phyloP scores from a whole-genome alignment of 1,140 invertebrate genomes.

The Calosoma granatense region DNA sequence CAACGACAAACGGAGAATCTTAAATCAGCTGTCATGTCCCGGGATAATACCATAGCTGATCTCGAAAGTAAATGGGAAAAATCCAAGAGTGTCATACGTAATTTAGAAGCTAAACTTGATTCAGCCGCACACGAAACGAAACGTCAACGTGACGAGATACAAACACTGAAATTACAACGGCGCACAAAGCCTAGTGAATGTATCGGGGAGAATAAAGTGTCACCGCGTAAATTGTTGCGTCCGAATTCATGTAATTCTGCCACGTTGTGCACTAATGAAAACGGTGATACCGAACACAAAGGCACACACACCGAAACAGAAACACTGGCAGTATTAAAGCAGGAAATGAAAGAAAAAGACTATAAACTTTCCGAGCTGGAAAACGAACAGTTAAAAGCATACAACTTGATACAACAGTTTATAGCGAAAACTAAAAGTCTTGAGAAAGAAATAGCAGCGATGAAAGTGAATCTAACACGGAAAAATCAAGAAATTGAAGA shows the following conservation, averaged over 20 bases:
- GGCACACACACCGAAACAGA: background rate
- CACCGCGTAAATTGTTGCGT: background rate
- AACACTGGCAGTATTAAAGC: background rate
- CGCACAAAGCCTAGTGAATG: background rate
- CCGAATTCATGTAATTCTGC: background rate
- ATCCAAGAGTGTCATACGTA: constrained; percentile 19
- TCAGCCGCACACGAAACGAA: constrained; percentile 12
- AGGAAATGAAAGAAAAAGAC: constrained; percentile 8
- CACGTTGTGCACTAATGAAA: background rate
- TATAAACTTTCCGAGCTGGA: constrained; percentile 29
- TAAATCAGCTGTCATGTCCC: constrained; percentile 16
- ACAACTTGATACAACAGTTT: constrained; percentile 33
- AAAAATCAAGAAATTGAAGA: constrained; percentile 29
- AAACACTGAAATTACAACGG: background rate
- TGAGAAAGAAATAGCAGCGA: constrained; percentile 18
- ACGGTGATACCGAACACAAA: background rate
- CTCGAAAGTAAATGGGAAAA: constrained; percentile 24
- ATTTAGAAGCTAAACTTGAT: constrained; percentile 17
- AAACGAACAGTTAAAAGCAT: constrained; percentile 30
- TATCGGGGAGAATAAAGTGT: background rate
- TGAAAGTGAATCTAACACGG: constrained; percentile 19
- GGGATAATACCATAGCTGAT: constrained; percentile 20
- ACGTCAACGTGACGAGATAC: constrained; percentile 19
- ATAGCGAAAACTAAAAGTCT: constrained; percentile 23
- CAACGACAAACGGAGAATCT: constrained; percentile 11